Percentiles rank a stretch among this genome's conserved stretches.
phyloP scores from a whole-genome alignment of 2,797 vertebrate species.

The Scyliorhinus canicula region DNA sequence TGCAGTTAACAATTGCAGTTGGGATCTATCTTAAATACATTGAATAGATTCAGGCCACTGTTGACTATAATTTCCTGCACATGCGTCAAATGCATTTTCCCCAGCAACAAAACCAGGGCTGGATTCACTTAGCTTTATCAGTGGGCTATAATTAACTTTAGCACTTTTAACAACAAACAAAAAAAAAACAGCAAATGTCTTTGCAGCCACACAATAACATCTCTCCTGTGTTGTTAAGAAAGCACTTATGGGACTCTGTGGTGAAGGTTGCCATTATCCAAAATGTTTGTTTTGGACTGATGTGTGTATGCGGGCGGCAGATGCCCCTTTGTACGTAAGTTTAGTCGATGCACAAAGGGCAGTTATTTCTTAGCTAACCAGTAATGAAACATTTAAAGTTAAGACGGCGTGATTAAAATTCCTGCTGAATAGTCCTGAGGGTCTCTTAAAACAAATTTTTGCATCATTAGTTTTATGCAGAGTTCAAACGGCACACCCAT shows the following conservation, averaged over 20 bases:
- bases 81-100: neutral
- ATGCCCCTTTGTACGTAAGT: neutral
- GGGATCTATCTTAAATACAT: neutral
- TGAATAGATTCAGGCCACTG: neutral
- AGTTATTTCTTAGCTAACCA: neutral
- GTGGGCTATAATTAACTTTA: neutral
- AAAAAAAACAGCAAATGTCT: neutral
- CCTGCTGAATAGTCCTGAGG: neutral
- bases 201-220: neutral
- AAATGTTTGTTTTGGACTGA: neutral
- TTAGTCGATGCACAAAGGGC: neutral
- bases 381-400: neutral
- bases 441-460: neutral
- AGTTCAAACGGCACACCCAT: neutral
- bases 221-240: neutral
- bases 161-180: neutral
- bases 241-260: neutral
- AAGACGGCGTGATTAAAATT: neutral
- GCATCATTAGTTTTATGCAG: neutral
- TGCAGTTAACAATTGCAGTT: neutral
- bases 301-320: neutral
- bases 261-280: neutral
- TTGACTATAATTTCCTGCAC: neutral
- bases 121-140: neutral
- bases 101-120: neutral